Conservation (phyloP, 2,888 invertebrate genomes). For the Agriopis leucophaearia region DNA sequence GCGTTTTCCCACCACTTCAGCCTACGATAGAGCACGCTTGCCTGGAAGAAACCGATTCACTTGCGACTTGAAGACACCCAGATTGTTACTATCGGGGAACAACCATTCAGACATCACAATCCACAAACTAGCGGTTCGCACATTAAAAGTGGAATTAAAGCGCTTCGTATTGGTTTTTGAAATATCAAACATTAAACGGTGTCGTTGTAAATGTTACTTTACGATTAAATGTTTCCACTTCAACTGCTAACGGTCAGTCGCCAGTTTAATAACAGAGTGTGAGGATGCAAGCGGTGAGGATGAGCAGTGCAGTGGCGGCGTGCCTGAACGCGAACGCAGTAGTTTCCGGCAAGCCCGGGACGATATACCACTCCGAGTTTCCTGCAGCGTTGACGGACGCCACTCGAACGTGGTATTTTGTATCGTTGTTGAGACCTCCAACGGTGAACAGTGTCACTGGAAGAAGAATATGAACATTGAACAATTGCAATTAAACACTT, state of each 20-base stretch:
- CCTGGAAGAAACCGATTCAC: no score
- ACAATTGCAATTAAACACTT: no score
- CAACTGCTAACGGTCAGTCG: background rate
- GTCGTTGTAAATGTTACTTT: background rate
- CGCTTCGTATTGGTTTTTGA: no score
- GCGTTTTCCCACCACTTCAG: background rate
- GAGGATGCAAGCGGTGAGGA: conserved; percentile 51
- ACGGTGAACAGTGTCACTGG: conserved; percentile 68
- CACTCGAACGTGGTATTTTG: conserved; percentile 70
- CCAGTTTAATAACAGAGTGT: conserved; percentile 48
- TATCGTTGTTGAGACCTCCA: conserved; percentile 65
- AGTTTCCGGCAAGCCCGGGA: conserved; percentile 54
- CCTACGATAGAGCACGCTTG: background rate
- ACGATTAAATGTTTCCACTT: background rate
- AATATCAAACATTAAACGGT: background rate
- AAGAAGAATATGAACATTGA: conserved; percentile 22
- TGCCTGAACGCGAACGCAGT: conserved; percentile 51
- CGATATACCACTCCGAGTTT: conserved; percentile 70
- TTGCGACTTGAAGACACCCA: no score
- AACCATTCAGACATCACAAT: no score
- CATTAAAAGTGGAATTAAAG: no score
- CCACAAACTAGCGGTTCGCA: no score
- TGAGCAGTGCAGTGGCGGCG: conserved; percentile 47
- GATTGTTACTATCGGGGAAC: no score
- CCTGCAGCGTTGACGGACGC: conserved; percentile 74